phyloP scores from a whole-genome alignment of 2,113 vertebrate genomes.

The Tupaia chinensis region DNA sequence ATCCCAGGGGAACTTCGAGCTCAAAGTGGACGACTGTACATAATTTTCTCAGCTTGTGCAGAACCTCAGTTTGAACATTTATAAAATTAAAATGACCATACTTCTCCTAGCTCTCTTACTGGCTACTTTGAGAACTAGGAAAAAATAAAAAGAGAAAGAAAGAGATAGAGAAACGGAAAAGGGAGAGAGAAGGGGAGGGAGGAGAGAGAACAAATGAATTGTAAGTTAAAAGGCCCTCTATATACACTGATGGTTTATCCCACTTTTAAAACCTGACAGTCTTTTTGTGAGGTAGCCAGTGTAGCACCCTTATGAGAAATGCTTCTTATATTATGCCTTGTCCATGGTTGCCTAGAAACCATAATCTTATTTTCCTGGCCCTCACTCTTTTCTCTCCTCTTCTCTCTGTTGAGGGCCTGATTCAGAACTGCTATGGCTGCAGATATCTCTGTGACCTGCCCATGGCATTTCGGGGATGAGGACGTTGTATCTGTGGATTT shows the following conservation, averaged over 20 bases:
- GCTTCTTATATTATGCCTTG: constrained; percentile 59
- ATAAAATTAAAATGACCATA: not conserved
- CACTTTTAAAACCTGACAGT: constrained; percentile 62
- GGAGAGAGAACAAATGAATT: not conserved
- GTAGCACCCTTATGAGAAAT: constrained; percentile 61
- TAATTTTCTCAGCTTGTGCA: constrained; percentile 19
- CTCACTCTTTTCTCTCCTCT: constrained; percentile 18
- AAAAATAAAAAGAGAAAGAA: not conserved
- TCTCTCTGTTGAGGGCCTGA: not conserved
- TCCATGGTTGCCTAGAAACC: constrained; percentile 71
- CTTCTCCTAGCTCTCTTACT: not conserved
- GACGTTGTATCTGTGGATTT: not conserved
- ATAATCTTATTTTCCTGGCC: constrained; percentile 62
- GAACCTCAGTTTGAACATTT: constrained; percentile 24
- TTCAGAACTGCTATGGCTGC: not conserved
- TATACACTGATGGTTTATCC: constrained; percentile 6
- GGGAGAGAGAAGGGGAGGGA: not conserved
- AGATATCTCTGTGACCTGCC: not conserved
- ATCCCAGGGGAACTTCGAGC: not conserved
- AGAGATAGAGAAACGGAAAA: not conserved
- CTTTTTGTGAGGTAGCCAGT: constrained; percentile 56
- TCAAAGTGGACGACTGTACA: not conserved
- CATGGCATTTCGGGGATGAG: not conserved
- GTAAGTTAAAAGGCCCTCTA: not conserved
- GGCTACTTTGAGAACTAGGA: constrained; percentile 4